Base-by-base conservation (phyloP, 1,140 invertebrate genomes). In the Bombus consobrinus region DNA sequence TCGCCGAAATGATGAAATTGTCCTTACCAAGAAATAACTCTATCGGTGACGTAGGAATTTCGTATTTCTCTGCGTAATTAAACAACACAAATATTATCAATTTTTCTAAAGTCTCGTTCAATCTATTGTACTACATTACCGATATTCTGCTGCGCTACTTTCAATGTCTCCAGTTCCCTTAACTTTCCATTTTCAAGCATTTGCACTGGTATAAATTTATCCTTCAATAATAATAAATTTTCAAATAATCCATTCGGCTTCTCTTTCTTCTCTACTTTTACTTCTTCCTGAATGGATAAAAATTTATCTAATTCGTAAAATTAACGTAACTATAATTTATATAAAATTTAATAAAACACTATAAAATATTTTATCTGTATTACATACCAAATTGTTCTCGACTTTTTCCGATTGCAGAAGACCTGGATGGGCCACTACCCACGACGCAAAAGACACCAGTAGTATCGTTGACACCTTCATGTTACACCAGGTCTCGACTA, bases 391-490 rank as follows among this genome's bases (percentile, higher is more conserved):
- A 15, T 47, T 25, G 8, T 22, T 5, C 4, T 13, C 8, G n/a
- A 47, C 1, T 32, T 2, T 8, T 1, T 1, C 72, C 6, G 1
- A 10, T 3, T 12, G 5, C n/a, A 1, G 15, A 12, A 6, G 28
- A 15, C 12, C 5, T 4, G 83, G 78, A 34, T 64, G 41, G 6
- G 83, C 83, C 28, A n/a, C 15, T 53, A 47, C 28, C 71, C 59
- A 81, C 3, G 84, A 15, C 2, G 43, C 57, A 18, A 72, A 18
- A 57, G 32, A 41, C 22, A 62, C 28, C 28, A 83, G 1, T 8
- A 87, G 12, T 57, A 78, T 59, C 22, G 68, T 22, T n/a, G 53
- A 34, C 28, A 73, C 68, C 57, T 87, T 87, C 81, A 87, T 87
- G 15, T 53, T 87, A 15, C 34, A 43, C 22, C 39, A 43, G 22